These are phyloP conservation scores for Natator depressus DNA, from an alignment of 2,113 vertebrate species.

Conservation along the genomic window DNA sequence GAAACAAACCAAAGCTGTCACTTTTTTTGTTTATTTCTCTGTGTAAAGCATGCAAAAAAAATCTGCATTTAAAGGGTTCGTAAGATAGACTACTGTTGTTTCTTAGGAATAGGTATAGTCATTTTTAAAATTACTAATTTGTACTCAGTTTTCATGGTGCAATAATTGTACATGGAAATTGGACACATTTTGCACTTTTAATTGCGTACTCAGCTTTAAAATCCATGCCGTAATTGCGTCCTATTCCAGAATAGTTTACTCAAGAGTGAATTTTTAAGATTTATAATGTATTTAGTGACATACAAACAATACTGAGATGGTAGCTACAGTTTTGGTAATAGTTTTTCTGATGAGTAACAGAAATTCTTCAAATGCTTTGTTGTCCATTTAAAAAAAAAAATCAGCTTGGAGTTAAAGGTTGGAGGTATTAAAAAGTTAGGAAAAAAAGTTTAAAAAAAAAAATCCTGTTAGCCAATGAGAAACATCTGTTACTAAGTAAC, in stretches of 20 bases:
- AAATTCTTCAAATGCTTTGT: not conserved
- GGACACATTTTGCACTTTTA: not conserved
- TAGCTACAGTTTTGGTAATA: not conserved
- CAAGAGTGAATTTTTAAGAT: not conserved
- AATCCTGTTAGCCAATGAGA: not conserved
- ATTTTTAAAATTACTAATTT: not conserved
- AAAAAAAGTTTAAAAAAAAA: no score
- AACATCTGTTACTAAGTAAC: not conserved
- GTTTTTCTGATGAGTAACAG: not conserved
- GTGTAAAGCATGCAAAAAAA: not conserved
- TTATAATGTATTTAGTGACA: not conserved
- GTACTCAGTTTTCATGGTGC: not conserved
- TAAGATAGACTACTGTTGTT: not conserved
- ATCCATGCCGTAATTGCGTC: accelerated
- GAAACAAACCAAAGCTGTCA: not conserved
- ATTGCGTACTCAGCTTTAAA: not conserved
- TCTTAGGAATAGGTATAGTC: not conserved
- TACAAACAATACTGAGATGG: not conserved
- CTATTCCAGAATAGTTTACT: not conserved
- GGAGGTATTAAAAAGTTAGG: not conserved
- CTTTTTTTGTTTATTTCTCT: not conserved
- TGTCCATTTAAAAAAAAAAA: not conserved
- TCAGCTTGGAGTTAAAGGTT: not conserved
- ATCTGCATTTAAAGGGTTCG: not conserved
- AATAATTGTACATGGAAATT: not conserved